Evolutionary conservation across 2,888 invertebrate species (phyloP).

Genomic region (Hyposoter didymator): DNA sequence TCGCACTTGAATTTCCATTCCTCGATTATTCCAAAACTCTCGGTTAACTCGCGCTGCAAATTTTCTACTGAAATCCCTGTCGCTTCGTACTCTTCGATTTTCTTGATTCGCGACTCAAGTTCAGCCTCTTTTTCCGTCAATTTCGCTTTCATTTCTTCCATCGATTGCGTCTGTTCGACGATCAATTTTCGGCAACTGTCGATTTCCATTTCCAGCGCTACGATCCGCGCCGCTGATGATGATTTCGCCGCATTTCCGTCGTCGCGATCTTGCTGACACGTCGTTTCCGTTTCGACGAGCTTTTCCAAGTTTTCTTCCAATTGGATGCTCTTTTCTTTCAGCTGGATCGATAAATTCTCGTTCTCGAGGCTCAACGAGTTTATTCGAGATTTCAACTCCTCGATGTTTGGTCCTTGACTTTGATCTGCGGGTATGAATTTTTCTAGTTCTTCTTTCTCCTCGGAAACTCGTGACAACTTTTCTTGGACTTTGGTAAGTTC

Average conservation of each 20-base stretch:
- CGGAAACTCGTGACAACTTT: slow-evolving; percentile 60
- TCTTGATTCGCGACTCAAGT: slow-evolving; percentile 83
- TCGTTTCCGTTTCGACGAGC: slow-evolving; percentile 67
- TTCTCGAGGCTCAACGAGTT: slow-evolving; percentile 70
- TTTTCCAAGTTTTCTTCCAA: slow-evolving; percentile 52
- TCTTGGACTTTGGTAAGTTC: slow-evolving; percentile 74
- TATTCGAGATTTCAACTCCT: slow-evolving; percentile 49
- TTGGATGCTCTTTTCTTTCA: slow-evolving; percentile 66
- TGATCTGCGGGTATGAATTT: slow-evolving; percentile 32
- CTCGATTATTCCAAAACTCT: slow-evolving; percentile 76
- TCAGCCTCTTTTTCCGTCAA: slow-evolving; percentile 84
- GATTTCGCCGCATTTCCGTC: slow-evolving; percentile 11
- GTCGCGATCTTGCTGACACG: slow-evolving; percentile 14
- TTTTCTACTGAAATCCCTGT: slow-evolving; percentile 59
- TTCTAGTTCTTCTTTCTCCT: slow-evolving; percentile 68
- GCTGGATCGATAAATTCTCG: slow-evolving; percentile 58
- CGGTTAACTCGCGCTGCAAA: slow-evolving; percentile 75
- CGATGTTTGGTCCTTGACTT: neutral
- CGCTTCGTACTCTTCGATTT: slow-evolving; percentile 70
- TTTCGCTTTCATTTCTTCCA: slow-evolving; percentile 86
- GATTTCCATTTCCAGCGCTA: slow-evolving; percentile 77
- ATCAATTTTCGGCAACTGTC: slow-evolving; percentile 86
- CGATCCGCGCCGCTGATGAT: slow-evolving; percentile 61
- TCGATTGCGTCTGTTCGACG: slow-evolving; percentile 86
- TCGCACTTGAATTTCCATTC: slow-evolving; percentile 79